Conservation (phyloP, 2,888 invertebrate species). For the Autographa gamma region DNA sequence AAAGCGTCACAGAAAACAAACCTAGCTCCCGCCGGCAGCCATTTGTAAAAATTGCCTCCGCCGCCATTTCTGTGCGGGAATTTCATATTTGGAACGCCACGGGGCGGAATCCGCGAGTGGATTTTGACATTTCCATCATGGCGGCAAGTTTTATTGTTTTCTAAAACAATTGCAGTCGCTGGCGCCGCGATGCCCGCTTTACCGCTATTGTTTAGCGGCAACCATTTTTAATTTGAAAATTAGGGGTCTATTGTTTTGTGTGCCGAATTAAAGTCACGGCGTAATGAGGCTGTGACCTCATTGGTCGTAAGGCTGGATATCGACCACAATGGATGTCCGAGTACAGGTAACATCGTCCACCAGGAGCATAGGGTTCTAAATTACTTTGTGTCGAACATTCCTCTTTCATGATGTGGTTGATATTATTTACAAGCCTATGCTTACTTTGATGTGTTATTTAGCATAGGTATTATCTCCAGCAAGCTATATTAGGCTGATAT, state of each 20-base stretch:
- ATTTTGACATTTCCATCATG: constrained; percentile 81
- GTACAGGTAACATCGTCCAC: background rate
- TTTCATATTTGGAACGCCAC: constrained; percentile 87
- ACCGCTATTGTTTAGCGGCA: constrained; percentile 76
- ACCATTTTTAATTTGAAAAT: constrained; percentile 85
- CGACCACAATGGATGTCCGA: background rate
- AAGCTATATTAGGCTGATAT: too few species aligned
- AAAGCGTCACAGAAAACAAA: constrained; percentile 72
- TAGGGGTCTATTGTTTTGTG: constrained; percentile 74
- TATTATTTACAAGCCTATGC: too few species aligned
- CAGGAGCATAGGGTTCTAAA: background rate
- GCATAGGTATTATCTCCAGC: too few species aligned
- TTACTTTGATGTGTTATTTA: too few species aligned
- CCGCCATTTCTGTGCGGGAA: constrained; percentile 87
- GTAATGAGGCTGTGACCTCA: constrained; percentile 61
- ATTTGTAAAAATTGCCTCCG: constrained; percentile 88
- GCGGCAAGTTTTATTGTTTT: constrained; percentile 84
- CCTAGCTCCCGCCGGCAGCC: constrained; percentile 83
- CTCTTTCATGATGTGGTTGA: too few species aligned
- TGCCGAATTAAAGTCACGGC: constrained; percentile 51
- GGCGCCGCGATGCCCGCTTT: constrained; percentile 77
- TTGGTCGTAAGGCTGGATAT: constrained; percentile 53
- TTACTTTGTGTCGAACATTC: background rate
- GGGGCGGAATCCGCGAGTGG: constrained; percentile 81
- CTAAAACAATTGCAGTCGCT: constrained; percentile 79